Evolutionary conservation across 2,797 vertebrate species (phyloP).

Genomic region (Dicrostonyx torquatus): DNA sequence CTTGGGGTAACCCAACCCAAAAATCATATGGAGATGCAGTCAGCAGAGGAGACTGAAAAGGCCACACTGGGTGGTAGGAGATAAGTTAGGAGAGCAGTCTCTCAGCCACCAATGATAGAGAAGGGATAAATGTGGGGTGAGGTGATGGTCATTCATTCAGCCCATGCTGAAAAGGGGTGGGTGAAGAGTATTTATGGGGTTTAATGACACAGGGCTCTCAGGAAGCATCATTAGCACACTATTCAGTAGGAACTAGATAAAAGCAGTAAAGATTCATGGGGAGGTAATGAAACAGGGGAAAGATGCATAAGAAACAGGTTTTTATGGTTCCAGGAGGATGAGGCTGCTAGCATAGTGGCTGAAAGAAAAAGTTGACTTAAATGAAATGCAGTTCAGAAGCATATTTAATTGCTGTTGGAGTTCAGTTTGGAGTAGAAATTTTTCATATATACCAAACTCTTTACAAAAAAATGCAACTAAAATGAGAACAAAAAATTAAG

Average conservation of each 20-base stretch:
- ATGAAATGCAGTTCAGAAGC: background rate
- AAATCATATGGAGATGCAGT: background rate
- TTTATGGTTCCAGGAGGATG: background rate
- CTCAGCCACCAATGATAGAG: background rate
- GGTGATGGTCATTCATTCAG: background rate
- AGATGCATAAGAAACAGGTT: background rate
- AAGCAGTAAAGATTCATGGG: background rate
- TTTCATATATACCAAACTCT: background rate
- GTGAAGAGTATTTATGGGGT: background rate
- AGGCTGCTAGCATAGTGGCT: background rate
- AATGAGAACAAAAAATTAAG: background rate
- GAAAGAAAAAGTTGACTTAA: background rate
- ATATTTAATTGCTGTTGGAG: background rate
- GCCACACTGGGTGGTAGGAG: background rate
- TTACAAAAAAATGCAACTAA: background rate
- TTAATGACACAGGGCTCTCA: background rate
- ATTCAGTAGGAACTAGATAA: background rate
- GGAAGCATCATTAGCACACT: background rate
- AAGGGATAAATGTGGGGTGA: background rate
- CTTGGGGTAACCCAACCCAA: background rate
- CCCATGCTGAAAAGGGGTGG: background rate
- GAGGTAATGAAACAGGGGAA: background rate
- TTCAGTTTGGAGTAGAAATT: slow-evolving; percentile 14
- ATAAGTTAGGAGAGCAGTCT: background rate
- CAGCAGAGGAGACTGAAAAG: background rate